phyloP scores from a whole-genome alignment of 2,888 invertebrate genomes.

The Tenthredo scrophulariae region DNA sequence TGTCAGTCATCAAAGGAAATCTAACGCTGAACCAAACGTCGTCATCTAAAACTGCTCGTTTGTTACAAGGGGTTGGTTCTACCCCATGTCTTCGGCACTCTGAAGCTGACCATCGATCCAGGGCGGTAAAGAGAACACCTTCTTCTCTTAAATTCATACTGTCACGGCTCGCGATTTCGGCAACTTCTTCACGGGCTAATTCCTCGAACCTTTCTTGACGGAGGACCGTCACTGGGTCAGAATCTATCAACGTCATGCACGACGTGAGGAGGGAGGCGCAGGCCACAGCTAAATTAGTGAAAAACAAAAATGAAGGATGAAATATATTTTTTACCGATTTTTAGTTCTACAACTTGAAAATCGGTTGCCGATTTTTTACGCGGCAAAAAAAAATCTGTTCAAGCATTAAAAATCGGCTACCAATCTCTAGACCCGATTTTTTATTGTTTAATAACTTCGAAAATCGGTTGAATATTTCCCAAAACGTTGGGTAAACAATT shows the following conservation, averaged over 20 bases:
- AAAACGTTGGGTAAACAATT: not conserved
- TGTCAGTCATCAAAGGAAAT: conserved; percentile 84
- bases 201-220: conserved; percentile 82
- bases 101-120: conserved; percentile 82
- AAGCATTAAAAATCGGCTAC: too few relatives aligned
- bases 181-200: conserved; percentile 83
- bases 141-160: conserved; percentile 85
- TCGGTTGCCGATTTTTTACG: not conserved
- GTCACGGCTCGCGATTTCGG: conserved; percentile 84
- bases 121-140: conserved; percentile 82
- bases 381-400: not conserved
- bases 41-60: conserved; percentile 79
- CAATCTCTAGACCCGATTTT: too few relatives aligned
- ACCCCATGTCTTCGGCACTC: conserved; percentile 81
- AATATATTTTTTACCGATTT: not conserved
- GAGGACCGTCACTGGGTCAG: conserved; percentile 80
- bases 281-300: conserved; percentile 65
- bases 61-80: conserved; percentile 79
- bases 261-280: conserved; percentile 84
- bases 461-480: not conserved
- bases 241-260: conserved; percentile 84
- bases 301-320: not conserved
- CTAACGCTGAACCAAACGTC: conserved; percentile 82
- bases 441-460: too few relatives aligned
- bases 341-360: not conserved